A percentile compares a stretch with the other conserved stretches of the same genome.
Conservation (phyloP, 1,140 invertebrate genomes). For the Acromyrmex echinatior region DNA sequence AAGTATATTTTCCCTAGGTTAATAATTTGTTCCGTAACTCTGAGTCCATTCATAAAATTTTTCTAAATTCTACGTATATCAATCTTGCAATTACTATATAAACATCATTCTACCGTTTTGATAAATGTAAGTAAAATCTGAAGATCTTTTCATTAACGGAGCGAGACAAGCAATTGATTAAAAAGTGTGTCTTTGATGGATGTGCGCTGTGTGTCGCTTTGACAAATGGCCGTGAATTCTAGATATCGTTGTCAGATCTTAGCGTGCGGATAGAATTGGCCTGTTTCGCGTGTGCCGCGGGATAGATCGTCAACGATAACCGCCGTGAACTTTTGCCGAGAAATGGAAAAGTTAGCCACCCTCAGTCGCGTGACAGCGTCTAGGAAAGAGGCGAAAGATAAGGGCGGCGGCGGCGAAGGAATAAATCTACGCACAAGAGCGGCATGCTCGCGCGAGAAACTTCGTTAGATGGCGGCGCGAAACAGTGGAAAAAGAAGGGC, state of each 20-base stretch:
- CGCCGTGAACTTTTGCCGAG: slow-evolving; percentile 42
- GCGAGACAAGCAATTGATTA: neutral
- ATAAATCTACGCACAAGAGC: slow-evolving; percentile 55
- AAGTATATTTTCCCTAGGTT: neutral
- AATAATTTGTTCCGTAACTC: neutral
- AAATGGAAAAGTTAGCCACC: slow-evolving; percentile 57
- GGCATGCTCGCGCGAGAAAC: slow-evolving; percentile 29
- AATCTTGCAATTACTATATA: neutral
- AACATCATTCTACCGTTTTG: slow-evolving; percentile 6
- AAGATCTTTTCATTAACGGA: neutral
- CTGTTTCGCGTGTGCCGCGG: slow-evolving; percentile 12
- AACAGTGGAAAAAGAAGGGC: slow-evolving; percentile 38
- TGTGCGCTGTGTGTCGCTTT: slow-evolving; percentile 5
- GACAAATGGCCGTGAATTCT: slow-evolving; percentile 36
- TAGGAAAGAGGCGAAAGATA: slow-evolving; percentile 34
- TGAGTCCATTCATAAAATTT: neutral
- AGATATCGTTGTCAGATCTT: slow-evolving; percentile 43
- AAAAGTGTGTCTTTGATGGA: slow-evolving; percentile 37
- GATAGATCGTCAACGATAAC: slow-evolving; percentile 51
- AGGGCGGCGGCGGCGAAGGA: slow-evolving; percentile 12
- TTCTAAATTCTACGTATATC: neutral
- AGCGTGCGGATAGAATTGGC: slow-evolving; percentile 19
- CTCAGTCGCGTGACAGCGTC: slow-evolving; percentile 39
- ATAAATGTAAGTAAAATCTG: neutral
- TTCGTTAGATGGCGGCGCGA: slow-evolving; percentile 41